These are phyloP conservation scores for Lophotriccus pileatus DNA, from an alignment of 2,797 vertebrate genomes.

Conservation along the genomic window DNA sequence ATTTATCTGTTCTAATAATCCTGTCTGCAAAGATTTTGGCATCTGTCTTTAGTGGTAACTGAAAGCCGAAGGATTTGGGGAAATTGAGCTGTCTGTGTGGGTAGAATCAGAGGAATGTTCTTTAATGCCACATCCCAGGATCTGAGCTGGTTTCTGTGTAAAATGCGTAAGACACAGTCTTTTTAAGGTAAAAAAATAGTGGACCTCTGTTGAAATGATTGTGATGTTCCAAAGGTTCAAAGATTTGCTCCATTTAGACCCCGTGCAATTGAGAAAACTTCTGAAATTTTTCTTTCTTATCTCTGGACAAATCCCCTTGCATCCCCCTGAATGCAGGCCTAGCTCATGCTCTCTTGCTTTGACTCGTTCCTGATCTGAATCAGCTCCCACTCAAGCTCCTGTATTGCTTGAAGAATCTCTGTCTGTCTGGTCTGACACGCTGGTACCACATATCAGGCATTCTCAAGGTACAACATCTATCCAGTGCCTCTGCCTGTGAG, in stretches of 20 bases:
- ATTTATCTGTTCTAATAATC: background rate
- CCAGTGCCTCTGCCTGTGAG: background rate
- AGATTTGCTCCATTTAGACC: background rate
- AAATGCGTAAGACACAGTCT: background rate
- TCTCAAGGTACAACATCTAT: background rate
- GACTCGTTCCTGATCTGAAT: background rate
- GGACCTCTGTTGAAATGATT: background rate
- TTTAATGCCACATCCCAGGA: background rate
- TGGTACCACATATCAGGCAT: background rate
- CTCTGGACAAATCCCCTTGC: background rate
- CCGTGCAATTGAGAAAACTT: background rate
- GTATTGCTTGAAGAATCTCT: background rate
- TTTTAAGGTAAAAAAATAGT: background rate
- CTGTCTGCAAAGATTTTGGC: slow-evolving; percentile 12
- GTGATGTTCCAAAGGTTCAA: background rate
- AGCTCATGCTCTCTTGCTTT: background rate
- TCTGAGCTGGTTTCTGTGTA: background rate
- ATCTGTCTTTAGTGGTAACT: slow-evolving; percentile 5
- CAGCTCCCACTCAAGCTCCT: background rate
- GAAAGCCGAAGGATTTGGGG: slow-evolving; percentile 1
- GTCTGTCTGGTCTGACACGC: background rate
- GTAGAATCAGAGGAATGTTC: background rate
- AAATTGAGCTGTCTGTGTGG: slow-evolving; percentile 3
- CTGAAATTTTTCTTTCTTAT: background rate
- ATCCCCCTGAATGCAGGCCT: background rate